Percentiles rank a stretch among this genome's conserved stretches.
Evolutionary conservation across 23 tunicate species (phyloP).

Genomic region (Ciona savignyi): DNA sequence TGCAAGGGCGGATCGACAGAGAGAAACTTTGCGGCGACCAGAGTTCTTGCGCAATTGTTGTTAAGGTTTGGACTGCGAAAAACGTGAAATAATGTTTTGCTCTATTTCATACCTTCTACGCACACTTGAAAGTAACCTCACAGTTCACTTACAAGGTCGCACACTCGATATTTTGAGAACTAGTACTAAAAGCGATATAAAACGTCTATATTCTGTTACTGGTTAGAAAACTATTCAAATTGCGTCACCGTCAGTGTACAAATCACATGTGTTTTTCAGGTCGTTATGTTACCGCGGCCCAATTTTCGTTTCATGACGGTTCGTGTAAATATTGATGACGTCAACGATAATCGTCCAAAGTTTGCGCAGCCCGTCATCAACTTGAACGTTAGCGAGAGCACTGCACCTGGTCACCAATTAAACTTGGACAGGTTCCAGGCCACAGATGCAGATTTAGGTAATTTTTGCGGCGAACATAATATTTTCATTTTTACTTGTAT

Average conservation of each 20-base stretch:
- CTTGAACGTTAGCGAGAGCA: slow-evolving; percentile 25
- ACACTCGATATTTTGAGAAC: no score
- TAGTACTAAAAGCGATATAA: no score
- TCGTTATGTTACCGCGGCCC: slow-evolving; percentile 10
- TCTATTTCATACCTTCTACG: not conserved
- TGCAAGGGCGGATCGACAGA: slow-evolving; percentile 24
- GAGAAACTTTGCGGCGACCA: slow-evolving; percentile 30
- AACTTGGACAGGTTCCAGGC: slow-evolving; percentile 37
- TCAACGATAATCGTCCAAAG: slow-evolving; percentile 38
- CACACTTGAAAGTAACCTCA: not conserved
- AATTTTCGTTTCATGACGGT: slow-evolving; percentile 14
- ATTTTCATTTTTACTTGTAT: no score
- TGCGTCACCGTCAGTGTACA: no score
- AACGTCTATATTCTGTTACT: no score
- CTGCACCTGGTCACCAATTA: slow-evolving; percentile 8
- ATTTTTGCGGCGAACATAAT: no score
- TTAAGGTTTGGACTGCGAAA: slow-evolving; percentile 9
- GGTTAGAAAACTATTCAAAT: no score
- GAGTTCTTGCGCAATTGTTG: slow-evolving; percentile 18
- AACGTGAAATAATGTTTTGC: not conserved
- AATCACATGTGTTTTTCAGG: slow-evolving; percentile 8
- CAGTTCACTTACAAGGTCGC: not conserved
- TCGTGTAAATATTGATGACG: slow-evolving; percentile 24
- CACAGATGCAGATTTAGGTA: slow-evolving; percentile 36
- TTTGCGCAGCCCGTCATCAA: slow-evolving; percentile 30